These are phyloP conservation scores for Orius laevigatus DNA, from an alignment of 1,140 invertebrate species.

Conservation along the genomic window DNA sequence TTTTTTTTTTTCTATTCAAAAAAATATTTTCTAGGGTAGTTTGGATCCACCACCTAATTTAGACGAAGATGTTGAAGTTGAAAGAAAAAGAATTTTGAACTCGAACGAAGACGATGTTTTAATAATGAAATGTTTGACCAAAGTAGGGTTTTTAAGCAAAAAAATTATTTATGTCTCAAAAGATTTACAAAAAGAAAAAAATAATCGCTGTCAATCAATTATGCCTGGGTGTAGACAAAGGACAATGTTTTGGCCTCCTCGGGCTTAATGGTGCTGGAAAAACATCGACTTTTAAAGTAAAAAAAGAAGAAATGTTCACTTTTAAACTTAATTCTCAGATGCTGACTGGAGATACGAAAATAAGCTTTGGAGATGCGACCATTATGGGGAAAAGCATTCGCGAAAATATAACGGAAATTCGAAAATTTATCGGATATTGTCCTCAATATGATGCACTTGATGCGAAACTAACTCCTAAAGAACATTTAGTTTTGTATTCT, in stretches of 20 bases:
- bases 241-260: constrained; percentile 70
- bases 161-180: neutral
- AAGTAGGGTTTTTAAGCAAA: constrained; percentile 7
- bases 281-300: constrained; percentile 63
- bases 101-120: constrained; percentile 13
- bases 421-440: constrained; percentile 23
- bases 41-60: constrained; percentile 1
- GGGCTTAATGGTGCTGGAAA: constrained; percentile 80
- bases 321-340: constrained; percentile 14
- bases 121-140: constrained; percentile 13
- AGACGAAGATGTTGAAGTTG: constrained; percentile 19
- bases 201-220: constrained; percentile 47
- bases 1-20: too few species aligned
- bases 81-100: constrained; percentile 14
- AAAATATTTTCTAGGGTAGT: neutral
- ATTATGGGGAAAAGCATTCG: constrained; percentile 15
- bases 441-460: constrained; percentile 37
- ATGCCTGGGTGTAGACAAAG: constrained; percentile 50
- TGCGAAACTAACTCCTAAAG: constrained; percentile 30
- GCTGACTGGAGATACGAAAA: constrained; percentile 20
- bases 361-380: constrained; percentile 18
- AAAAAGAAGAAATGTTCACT: neutral
- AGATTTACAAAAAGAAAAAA: constrained; percentile 17
- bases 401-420: constrained; percentile 14
- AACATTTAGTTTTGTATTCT: constrained; percentile 29